Conservation (phyloP, 2,797 vertebrate species). For the Myiothlypis chrysogaster region DNA sequence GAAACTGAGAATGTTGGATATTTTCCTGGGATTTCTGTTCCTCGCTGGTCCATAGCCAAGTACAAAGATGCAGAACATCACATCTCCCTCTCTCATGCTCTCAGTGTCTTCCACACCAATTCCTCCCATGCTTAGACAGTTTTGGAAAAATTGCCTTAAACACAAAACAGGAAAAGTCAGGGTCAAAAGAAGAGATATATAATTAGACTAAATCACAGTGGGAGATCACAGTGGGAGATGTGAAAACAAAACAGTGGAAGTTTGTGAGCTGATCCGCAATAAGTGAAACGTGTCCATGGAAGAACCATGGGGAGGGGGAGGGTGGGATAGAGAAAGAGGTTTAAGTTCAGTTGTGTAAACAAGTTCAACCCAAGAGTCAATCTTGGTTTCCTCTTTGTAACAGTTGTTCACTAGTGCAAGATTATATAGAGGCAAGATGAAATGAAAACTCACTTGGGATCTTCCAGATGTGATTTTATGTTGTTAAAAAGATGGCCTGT, state of each 20-base stretch:
- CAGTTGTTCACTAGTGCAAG: not conserved
- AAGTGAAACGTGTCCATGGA: not conserved
- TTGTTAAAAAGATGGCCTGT: not conserved
- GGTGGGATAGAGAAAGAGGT: not conserved
- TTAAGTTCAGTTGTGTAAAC: not conserved
- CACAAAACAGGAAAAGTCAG: not conserved
- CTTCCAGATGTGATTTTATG: not conserved
- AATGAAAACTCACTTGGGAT: not conserved
- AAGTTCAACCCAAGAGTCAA: not conserved
- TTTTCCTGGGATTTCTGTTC: conserved; percentile 2
- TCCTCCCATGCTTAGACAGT: not conserved
- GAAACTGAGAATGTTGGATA: not conserved
- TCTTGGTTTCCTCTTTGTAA: not conserved
- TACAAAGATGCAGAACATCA: not conserved
- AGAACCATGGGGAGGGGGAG: not conserved
- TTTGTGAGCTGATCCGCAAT: not conserved
- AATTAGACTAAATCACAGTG: conserved; percentile 6
- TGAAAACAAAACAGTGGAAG: not conserved
- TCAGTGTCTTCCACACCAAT: not conserved
- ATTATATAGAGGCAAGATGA: not conserved
- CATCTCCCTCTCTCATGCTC: not conserved
- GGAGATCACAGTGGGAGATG: not conserved
- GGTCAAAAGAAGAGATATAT: not conserved
- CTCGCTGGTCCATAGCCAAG: not conserved
- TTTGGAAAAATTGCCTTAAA: not conserved